Evolutionary conservation across 2,797 vertebrate genomes (phyloP).

Genomic region (Hypotaenidia philippensis): DNA sequence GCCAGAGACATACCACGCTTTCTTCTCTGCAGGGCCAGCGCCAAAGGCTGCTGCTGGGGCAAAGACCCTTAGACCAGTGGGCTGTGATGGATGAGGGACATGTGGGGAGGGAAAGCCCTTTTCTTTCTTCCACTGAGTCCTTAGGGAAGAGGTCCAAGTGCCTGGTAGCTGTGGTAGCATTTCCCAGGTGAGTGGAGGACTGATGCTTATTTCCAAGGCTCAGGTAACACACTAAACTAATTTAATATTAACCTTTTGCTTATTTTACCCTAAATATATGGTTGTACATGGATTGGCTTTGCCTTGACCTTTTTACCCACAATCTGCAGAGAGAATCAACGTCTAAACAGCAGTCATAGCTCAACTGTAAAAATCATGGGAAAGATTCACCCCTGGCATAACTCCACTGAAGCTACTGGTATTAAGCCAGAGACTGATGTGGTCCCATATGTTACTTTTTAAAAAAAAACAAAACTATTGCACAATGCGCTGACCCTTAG

Average conservation of each 20-base stretch:
- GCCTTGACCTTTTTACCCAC: not conserved
- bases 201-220: not conserved
- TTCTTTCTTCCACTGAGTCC: not conserved
- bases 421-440: not conserved
- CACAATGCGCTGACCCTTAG: not conserved
- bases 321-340: not conserved
- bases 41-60: not conserved
- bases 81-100: accelerated
- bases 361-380: slow-evolving; percentile 24
- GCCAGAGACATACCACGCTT: not conserved
- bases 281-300: not conserved
- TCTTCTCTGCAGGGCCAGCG: not conserved
- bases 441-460: not conserved
- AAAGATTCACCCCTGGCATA: slow-evolving; percentile 24
- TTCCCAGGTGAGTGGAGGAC: not conserved
- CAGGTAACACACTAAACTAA: not conserved
- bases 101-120: accelerated
- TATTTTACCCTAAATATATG: not conserved
- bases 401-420: not conserved
- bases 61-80: not conserved
- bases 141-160: not conserved
- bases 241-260: not conserved
- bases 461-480: not conserved
- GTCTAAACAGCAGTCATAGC: not conserved
- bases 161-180: not conserved